A percentile compares a stretch with the other conserved stretches of the same genome.
Conservation (phyloP, 2,888 invertebrate species). For the Globia sparganii region DNA sequence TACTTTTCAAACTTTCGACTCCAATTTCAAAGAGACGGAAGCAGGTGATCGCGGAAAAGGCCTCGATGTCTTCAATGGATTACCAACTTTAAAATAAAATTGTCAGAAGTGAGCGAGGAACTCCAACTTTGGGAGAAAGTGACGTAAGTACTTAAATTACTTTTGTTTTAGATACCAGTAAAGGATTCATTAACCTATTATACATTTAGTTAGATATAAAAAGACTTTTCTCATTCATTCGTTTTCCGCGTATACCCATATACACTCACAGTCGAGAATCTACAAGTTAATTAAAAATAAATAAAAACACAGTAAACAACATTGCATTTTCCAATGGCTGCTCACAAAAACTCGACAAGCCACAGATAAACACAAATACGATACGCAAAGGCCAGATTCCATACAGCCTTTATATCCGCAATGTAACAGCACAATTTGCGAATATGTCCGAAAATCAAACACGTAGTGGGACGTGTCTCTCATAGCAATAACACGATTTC, state of each 20-base stretch:
- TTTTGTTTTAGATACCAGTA: constrained; percentile 36
- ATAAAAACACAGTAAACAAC: not conserved
- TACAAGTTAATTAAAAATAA: not conserved
- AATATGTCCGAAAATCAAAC: constrained; percentile 59
- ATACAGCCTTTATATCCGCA: constrained; percentile 31
- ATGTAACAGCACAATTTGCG: constrained; percentile 45
- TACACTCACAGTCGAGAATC: not conserved
- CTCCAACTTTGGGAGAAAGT: constrained; percentile 8
- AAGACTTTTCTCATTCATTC: not conserved
- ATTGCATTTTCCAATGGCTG: not conserved
- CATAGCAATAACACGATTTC: constrained; percentile 37
- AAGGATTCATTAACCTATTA: constrained; percentile 11
- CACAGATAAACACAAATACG: constrained; percentile 35
- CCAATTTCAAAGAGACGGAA: constrained; percentile 32
- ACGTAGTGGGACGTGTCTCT: constrained; percentile 48
- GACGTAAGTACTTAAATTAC: constrained; percentile 28
- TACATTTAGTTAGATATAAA: not conserved
- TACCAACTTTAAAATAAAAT: constrained; percentile 45
- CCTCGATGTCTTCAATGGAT: constrained; percentile 32
- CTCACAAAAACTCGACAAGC: not conserved
- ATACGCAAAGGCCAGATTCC: constrained; percentile 21
- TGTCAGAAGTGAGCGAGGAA: constrained; percentile 25
- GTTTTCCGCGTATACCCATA: not conserved
- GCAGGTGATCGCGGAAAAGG: constrained; percentile 38
- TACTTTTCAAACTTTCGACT: constrained; percentile 44